Evolutionary conservation across 1,140 invertebrate genomes (phyloP).

Genomic region (Pogonognathellus flavescens): DNA sequence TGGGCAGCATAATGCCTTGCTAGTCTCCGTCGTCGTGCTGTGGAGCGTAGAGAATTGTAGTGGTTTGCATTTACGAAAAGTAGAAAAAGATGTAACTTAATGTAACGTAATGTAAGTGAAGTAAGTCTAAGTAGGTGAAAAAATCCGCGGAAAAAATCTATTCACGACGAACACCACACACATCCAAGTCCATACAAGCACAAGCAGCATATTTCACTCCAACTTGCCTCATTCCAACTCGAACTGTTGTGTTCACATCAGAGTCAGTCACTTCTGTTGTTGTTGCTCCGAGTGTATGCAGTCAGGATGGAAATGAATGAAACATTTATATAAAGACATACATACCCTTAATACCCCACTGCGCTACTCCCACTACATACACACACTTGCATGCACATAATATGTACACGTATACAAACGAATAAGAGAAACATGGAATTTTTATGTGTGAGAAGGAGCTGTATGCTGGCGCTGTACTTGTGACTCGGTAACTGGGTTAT

Average conservation of each 20-base stretch:
- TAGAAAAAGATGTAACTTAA: constrained; percentile 34
- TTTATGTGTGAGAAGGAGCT: too few species aligned
- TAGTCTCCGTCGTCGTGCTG: not conserved
- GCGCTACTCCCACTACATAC: too few species aligned
- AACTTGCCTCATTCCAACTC: too few species aligned
- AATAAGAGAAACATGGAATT: not conserved
- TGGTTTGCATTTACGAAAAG: constrained; percentile 3
- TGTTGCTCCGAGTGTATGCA: not conserved
- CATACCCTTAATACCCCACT: not conserved
- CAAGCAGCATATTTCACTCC: too few species aligned
- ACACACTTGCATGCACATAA: not conserved
- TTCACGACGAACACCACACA: not conserved
- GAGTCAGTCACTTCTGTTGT: not conserved
- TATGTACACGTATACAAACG: not conserved
- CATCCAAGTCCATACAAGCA: not conserved
- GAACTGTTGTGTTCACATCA: not conserved
- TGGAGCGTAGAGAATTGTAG: not conserved
- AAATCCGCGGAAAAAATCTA: not conserved
- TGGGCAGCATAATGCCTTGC: not conserved
- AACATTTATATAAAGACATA: constrained; percentile 31
- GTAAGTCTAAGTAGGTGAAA: constrained; percentile 3
- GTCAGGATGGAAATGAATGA: constrained; percentile 29
- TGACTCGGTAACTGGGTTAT: not conserved
- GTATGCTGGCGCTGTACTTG: too few species aligned
- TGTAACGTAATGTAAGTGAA: not conserved